Evolutionary conservation across 2,113 vertebrate genomes (phyloP), one percentile per base, ranked within the genome.

Genomic region (Platysteira castanea): DNA sequence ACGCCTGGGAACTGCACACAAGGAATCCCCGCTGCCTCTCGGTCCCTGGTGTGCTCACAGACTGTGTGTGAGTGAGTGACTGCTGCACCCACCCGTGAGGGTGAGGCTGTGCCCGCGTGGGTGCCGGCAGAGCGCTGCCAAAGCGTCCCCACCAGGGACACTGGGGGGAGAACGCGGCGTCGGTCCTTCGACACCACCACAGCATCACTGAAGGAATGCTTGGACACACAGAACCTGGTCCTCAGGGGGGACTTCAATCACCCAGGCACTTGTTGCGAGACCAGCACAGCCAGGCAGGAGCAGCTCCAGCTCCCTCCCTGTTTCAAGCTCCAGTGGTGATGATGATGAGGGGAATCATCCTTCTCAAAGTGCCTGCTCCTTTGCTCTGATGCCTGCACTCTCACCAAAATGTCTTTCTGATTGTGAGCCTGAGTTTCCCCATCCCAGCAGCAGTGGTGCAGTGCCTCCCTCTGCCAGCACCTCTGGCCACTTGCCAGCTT

Each of bases 311-410:
- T n/a, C n/a, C 56, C 24, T 26, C 22, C 22, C 17, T 27, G 13
- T 16, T 37, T 37, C 8, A 10, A 27, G 44, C 33, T 52, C 10
- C 1, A 4, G 57, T 16, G 3, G 10, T 0, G 2, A 4, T 15
- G 2, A 4, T 15, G 49, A 9, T 28, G 37, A 50, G 26, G 3
- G 24, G 9, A 23, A 39, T 35, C 15, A 4, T 1, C 41, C 10
- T 41, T 30, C 59, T 69, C 52, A 12, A 22, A 49, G 52, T 2
- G 21, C 18, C 35, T 59, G 16, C 70, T 75, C 10, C 56, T 70
- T 16, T n/a, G n/a, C 10, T 13, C 68, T 27, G 49, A 7, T 27
- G 50, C 69, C 60, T 47, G 7, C 22, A 33, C n/a, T 70, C 41
- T 20, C 47, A 31, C 52, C 56, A n/a, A 6, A 28, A 69, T 4